Conservation (phyloP, 2,888 invertebrate genomes). For the Diarsia brunnea region DNA sequence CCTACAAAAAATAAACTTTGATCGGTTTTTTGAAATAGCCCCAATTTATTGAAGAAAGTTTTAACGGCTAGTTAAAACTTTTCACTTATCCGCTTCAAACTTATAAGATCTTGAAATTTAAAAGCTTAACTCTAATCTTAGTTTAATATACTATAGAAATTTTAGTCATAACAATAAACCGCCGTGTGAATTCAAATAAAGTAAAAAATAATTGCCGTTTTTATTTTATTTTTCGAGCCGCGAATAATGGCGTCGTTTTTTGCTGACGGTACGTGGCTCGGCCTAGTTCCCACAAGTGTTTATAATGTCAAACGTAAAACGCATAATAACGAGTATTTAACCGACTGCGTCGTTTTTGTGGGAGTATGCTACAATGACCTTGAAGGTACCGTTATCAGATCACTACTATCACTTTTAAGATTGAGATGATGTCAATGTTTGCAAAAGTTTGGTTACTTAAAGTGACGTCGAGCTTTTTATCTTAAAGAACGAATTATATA, state of each 20-base stretch:
- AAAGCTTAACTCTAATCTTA: constrained; percentile 4
- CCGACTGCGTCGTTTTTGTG: constrained; percentile 43
- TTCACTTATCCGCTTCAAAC: constrained; percentile 23
- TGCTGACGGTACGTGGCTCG: constrained; percentile 72
- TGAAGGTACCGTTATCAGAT: constrained; percentile 35
- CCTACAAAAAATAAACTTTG: not conserved
- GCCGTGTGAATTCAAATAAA: constrained; percentile 49
- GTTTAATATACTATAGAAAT: constrained; percentile 15
- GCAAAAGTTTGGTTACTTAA: not conserved
- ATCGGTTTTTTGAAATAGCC: not conserved
- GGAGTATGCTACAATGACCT: constrained; percentile 55
- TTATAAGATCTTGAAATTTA: not conserved
- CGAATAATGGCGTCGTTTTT: constrained; percentile 55
- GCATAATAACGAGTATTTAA: constrained; percentile 68
- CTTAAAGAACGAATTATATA: not conserved
- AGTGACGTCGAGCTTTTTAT: not conserved
- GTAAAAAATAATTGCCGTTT: constrained; percentile 36
- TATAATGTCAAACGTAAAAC: constrained; percentile 74
- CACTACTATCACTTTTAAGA: constrained; percentile 36
- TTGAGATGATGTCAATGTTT: not conserved
- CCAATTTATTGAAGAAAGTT: constrained; percentile 11
- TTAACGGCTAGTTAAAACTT: constrained; percentile 3
- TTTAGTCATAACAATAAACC: constrained; percentile 40
- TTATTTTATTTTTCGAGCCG: constrained; percentile 42
- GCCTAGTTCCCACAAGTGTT: constrained; percentile 78